Conservation (phyloP, 2,797 vertebrate species). For the Pelodytes ibericus region DNA sequence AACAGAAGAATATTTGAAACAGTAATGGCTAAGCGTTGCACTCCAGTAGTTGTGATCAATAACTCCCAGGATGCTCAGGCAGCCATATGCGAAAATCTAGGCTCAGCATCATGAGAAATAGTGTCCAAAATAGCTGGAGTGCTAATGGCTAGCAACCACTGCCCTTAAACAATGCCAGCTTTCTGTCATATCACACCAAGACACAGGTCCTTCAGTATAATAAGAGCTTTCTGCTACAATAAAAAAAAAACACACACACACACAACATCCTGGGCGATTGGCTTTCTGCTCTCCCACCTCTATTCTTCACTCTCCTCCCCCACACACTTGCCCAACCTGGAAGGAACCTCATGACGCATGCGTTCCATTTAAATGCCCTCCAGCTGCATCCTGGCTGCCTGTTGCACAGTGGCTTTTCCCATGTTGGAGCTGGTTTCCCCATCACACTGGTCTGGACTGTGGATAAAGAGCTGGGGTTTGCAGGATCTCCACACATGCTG, state of each 20-base stretch:
- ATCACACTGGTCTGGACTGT: background rate
- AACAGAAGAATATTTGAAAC: too few species aligned
- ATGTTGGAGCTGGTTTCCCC: slow-evolving; percentile 7
- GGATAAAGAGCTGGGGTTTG: slow-evolving; percentile 11
- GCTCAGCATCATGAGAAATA: too few species aligned
- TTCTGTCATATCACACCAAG: too few species aligned
- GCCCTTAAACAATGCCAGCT: too few species aligned
- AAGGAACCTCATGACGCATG: slow-evolving; percentile 56
- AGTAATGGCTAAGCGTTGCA: too few species aligned
- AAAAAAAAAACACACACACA: too few species aligned
- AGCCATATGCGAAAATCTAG: too few species aligned
- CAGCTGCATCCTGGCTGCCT: slow-evolving; percentile 24
- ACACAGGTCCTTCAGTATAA: too few species aligned
- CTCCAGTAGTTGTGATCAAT: too few species aligned
- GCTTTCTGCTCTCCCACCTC: background rate
- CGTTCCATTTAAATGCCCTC: slow-evolving; percentile 63
- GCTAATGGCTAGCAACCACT: too few species aligned
- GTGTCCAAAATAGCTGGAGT: too few species aligned
- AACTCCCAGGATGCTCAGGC: too few species aligned
- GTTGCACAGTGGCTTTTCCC: background rate
- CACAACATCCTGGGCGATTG: slow-evolving; percentile 19
- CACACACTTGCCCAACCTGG: background rate
- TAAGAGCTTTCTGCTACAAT: slow-evolving; percentile 18
- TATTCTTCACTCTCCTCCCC: slow-evolving; percentile 4
- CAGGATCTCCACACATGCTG: slow-evolving; percentile 42